phyloP scores from a whole-genome alignment of 2,113 vertebrate genomes.

The Procavia capensis region DNA sequence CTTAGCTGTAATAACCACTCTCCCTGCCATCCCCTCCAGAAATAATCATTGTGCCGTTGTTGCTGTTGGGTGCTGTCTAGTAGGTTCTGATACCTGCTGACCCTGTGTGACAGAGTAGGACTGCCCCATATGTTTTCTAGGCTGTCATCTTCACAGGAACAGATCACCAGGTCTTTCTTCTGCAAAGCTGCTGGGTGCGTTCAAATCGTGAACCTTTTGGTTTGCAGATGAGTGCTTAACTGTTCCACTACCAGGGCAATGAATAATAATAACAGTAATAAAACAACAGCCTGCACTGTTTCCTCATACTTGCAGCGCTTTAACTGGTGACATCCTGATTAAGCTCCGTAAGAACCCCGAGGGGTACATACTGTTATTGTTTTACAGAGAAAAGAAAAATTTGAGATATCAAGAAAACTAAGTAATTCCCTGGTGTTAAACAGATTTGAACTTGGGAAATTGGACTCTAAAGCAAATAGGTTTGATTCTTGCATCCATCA shows the following conservation, averaged over 20 bases:
- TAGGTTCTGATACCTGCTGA: too few species aligned
- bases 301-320: neutral
- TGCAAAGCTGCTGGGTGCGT: too few species aligned
- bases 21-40: neutral
- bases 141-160: too few species aligned
- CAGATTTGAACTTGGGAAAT: neutral
- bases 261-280: fast-evolving
- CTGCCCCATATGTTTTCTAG: too few species aligned
- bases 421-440: fast-evolving
- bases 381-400: neutral
- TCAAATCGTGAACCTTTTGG: too few species aligned
- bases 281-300: fast-evolving
- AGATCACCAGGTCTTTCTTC: too few species aligned
- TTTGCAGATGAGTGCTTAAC: too few species aligned
- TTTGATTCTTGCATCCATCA: too few species aligned
- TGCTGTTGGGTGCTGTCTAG: too few species aligned
- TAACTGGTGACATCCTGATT: fast-evolving
- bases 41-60: neutral
- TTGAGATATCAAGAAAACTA: neutral
- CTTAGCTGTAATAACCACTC: fast-evolving
- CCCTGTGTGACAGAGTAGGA: too few species aligned
- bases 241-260: too few species aligned
- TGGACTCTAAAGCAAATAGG: neutral
- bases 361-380: too few species aligned
- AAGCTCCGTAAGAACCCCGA: neutral